phyloP scores from a whole-genome alignment of 2,797 vertebrate species.

The Catharus ustulatus region DNA sequence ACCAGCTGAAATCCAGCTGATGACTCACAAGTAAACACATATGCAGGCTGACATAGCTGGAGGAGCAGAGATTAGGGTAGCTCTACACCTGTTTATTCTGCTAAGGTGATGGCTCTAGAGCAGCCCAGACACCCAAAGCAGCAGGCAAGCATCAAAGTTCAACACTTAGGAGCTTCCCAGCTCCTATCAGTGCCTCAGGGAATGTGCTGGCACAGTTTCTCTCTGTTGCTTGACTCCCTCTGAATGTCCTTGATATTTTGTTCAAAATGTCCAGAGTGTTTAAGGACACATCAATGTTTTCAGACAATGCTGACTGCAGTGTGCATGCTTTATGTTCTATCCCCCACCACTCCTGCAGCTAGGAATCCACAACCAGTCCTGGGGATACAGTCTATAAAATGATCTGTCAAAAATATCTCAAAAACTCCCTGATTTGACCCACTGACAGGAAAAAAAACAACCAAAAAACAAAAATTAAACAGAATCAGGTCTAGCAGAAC shows the following conservation, averaged over 20 bases:
- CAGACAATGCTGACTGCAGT: not conserved
- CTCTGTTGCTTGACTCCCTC: not conserved
- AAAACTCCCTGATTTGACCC: not conserved
- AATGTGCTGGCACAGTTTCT: not conserved
- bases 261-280: not conserved
- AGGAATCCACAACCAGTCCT: not conserved
- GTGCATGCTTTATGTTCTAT: not conserved
- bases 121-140: not conserved
- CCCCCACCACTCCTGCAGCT: not conserved
- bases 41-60: not conserved
- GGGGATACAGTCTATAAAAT: not conserved
- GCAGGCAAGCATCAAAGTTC: not conserved
- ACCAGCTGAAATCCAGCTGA: not conserved
- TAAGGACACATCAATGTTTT: not conserved
- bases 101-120: not conserved
- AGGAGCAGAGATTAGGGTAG: not conserved
- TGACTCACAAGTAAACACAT: rapidly evolving
- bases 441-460: not conserved
- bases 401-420: not conserved
- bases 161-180: not conserved
- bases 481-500: not conserved
- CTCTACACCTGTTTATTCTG: not conserved
- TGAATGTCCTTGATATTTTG: not conserved
- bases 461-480: not conserved
- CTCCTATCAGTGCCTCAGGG: not conserved